These are phyloP conservation scores for Saccostrea echinata DNA, from an alignment of 1,140 invertebrate genomes.

Conservation along the genomic window DNA sequence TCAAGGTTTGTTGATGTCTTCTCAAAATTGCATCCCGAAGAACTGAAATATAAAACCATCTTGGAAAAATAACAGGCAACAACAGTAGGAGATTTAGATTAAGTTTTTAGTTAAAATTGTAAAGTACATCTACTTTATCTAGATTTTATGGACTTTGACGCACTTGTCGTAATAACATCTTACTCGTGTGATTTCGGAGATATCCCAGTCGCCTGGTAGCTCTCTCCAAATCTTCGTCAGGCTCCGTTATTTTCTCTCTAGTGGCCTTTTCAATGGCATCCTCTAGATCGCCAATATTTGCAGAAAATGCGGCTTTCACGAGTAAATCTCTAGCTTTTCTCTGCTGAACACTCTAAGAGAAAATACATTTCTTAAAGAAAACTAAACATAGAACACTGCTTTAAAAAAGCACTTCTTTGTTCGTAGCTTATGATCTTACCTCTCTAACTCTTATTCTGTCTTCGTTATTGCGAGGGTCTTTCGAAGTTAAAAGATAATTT, in stretches of 20 bases:
- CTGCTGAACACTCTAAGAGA: conserved; percentile 19
- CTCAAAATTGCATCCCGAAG: not conserved
- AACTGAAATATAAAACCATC: not conserved
- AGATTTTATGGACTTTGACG: not conserved
- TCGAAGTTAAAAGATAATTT: conserved; percentile 46
- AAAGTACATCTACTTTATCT: not conserved
- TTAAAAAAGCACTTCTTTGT: not conserved
- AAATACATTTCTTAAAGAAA: not conserved
- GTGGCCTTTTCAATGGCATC: conserved; percentile 40
- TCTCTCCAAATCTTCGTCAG: conserved; percentile 33
- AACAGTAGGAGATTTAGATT: not conserved
- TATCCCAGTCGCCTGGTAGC: conserved; percentile 28
- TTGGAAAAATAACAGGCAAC: too few relatives aligned
- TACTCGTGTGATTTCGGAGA: conserved; percentile 8
- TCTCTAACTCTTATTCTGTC: not conserved
- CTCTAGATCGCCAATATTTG: conserved; percentile 40
- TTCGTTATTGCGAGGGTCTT: not conserved
- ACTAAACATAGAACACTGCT: not conserved
- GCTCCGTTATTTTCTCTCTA: not conserved
- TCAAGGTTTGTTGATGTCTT: not conserved
- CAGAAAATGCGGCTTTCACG: not conserved
- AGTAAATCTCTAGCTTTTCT: conserved; percentile 45
- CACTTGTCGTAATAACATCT: not conserved
- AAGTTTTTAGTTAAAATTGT: not conserved
- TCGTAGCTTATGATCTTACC: not conserved